Evolutionary conservation across 2,797 vertebrate species (phyloP).

Genomic region (Taeniopygia guttata): DNA sequence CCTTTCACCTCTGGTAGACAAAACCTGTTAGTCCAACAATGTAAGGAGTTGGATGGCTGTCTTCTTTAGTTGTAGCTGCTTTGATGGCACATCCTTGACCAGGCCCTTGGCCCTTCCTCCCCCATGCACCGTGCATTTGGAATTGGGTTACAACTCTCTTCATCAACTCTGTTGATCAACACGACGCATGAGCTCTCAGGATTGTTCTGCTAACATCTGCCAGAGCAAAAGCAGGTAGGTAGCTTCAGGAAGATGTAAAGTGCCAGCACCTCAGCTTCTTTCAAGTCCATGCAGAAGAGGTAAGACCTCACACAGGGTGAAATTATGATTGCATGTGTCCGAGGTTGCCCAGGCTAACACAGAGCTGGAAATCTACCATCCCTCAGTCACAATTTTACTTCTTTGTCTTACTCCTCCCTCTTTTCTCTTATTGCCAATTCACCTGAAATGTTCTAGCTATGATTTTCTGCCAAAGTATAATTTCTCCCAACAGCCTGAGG

Average conservation of each 20-base stretch:
- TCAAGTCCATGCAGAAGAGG: background rate
- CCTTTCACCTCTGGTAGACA: background rate
- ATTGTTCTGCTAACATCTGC: background rate
- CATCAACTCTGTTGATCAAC: background rate
- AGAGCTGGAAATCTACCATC: background rate
- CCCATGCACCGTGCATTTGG: rapidly evolving
- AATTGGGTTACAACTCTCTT: background rate
- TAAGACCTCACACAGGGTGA: background rate
- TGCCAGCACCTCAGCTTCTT: background rate
- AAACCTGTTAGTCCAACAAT: background rate
- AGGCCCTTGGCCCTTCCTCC: background rate
- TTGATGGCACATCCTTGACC: background rate
- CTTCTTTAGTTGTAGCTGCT: background rate
- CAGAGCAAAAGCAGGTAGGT: background rate
- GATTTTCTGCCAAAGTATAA: constrained; percentile 18
- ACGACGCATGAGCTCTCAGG: background rate
- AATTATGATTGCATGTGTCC: background rate
- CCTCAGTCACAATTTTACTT: background rate
- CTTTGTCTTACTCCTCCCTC: background rate
- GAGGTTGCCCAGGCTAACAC: background rate
- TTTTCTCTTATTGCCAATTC: background rate
- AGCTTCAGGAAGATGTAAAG: background rate
- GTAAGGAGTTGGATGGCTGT: background rate
- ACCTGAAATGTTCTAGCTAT: constrained; percentile 28
- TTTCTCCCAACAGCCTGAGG: background rate